These are phyloP conservation scores for Tipula vernalis DNA, from an alignment of 2,888 invertebrate genomes.

Conservation along the genomic window DNA sequence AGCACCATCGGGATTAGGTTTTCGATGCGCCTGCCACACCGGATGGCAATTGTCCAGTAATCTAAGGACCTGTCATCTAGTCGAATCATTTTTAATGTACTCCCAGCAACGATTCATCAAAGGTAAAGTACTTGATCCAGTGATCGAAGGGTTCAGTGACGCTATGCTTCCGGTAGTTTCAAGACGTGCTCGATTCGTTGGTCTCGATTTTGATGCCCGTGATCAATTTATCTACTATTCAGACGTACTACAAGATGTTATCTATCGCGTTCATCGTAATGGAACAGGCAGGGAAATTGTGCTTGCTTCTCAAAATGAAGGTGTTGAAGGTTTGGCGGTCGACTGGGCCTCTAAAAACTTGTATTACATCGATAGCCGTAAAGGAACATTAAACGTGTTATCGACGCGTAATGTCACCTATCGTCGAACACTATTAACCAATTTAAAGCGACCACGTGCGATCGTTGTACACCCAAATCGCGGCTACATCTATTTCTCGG, in stretches of 20 bases:
- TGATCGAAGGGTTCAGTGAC: conserved; percentile 83
- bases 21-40: conserved; percentile 82
- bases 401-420: conserved; percentile 77
- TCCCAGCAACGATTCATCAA: conserved; percentile 93
- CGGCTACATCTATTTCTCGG: conserved; percentile 89
- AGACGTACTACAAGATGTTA: conserved; percentile 91
- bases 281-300: conserved; percentile 78
- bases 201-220: conserved; percentile 83
- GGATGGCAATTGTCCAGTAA: conserved; percentile 68
- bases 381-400: conserved; percentile 87
- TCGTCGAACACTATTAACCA: conserved; percentile 69
- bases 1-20: conserved; percentile 57
- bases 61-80: conserved; percentile 64
- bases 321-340: conserved; percentile 88
- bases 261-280: conserved; percentile 69
- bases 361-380: conserved; percentile 88
- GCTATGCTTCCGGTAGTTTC: conserved; percentile 92
- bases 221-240: conserved; percentile 93
- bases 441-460: conserved; percentile 84
- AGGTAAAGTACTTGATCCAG: conserved; percentile 78
- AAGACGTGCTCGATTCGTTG: conserved; percentile 82
- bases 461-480: conserved; percentile 94
- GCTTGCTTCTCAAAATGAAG: conserved; percentile 90
- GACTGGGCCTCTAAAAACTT: conserved; percentile 94
- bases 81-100: conserved; percentile 85